These are phyloP conservation scores for Trichoplusia ni DNA, from an alignment of 1,140 invertebrate genomes.

Conservation along the genomic window DNA sequence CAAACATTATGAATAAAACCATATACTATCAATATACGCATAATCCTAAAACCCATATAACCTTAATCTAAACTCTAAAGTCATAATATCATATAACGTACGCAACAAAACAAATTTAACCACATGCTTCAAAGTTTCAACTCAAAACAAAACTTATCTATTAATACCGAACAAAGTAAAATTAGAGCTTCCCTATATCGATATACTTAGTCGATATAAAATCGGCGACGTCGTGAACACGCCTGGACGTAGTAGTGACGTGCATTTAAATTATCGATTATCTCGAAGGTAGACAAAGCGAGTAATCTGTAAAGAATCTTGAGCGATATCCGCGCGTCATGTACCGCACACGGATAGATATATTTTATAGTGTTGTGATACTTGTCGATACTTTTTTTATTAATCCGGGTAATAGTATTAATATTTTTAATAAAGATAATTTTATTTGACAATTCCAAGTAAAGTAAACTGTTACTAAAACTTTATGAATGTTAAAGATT, in stretches of 20 bases:
- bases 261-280: constrained; percentile 60
- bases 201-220: constrained; percentile 28
- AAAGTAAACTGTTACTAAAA: no score
- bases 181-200: constrained; percentile 16
- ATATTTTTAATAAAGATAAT: no score
- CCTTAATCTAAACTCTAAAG: no score
- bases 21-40: no score
- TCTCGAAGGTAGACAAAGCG: constrained; percentile 43
- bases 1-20: no score
- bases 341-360: constrained; percentile 41
- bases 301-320: constrained; percentile 44
- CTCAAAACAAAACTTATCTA: constrained; percentile 5
- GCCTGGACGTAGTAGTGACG: constrained; percentile 43
- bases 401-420: no score
- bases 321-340: constrained; percentile 46
- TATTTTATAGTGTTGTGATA: constrained; percentile 41
- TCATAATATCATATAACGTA: no score
- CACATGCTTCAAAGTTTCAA: background rate
- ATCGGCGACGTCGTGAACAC: constrained; percentile 34
- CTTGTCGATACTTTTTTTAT: constrained; percentile 25
- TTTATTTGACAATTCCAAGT: no score
- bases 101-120: background rate
- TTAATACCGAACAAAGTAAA: constrained; percentile 17
- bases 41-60: no score
- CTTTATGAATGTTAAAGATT: no score